Percentiles rank a stretch among this genome's conserved stretches.
phyloP scores from a whole-genome alignment of 1,140 invertebrate genomes.

The Aphis craccivora region DNA sequence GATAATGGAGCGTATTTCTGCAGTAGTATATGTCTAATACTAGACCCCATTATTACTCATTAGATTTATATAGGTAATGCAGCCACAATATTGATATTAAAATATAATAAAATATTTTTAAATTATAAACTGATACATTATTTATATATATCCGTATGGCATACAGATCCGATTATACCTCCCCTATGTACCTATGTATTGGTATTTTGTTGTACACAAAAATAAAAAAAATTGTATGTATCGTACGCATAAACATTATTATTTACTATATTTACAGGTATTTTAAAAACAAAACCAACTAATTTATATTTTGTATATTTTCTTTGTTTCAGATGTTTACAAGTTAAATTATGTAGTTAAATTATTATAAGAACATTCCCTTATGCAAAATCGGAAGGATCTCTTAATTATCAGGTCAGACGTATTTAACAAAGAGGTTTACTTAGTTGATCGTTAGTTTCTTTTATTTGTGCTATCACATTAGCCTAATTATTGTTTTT shows the following conservation, averaged over 20 bases:
- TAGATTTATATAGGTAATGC: background rate
- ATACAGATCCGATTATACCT: background rate
- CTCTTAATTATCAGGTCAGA: constrained; percentile 57
- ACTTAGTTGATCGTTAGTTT: constrained; percentile 39
- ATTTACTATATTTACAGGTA: background rate
- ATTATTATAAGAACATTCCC: constrained; percentile 56
- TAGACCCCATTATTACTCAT: too few species aligned
- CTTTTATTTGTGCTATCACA: constrained; percentile 40
- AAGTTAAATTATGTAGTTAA: constrained; percentile 51
- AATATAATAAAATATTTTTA: background rate
- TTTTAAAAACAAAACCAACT: background rate
- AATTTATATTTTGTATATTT: background rate
- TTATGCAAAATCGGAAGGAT: constrained; percentile 43
- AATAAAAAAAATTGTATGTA: too few species aligned
- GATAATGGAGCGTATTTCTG: too few species aligned
- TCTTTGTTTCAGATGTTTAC: constrained; percentile 59
- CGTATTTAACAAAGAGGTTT: constrained; percentile 53
- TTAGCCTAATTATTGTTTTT: constrained; percentile 47
- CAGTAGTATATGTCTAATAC: too few species aligned
- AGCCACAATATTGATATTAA: background rate
- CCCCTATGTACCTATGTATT: background rate
- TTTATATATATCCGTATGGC: background rate
- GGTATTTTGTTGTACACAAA: background rate
- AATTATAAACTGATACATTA: background rate
- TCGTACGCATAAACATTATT: background rate